Evolutionary conservation across 64 coral and sea anemone species (phyloP), one percentile per base, ranked within the genome.

Genomic region (Actinia tenebrosa): DNA sequence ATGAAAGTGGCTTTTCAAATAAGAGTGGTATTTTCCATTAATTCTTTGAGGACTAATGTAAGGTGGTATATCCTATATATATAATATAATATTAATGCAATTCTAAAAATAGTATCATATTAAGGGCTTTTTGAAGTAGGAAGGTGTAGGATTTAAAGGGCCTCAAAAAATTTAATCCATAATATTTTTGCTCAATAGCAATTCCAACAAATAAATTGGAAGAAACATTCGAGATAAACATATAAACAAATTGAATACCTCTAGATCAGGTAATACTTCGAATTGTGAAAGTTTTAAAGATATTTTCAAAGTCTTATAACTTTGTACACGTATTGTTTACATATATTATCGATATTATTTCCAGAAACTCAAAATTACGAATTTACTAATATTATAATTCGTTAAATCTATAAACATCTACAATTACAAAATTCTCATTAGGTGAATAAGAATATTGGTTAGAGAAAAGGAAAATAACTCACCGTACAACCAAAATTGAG

Each of bases 401-500:
- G 63, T 23, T 1, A 23, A 11, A 58, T 16, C 30, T 37, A 58
- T 58, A 58, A 58, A 58, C 5, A 58, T 58, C 7, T 58, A 58
- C 56, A 58, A 9, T 4, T 66, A n/a, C 18, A 9, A 30, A 27
- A 10, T 75, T 75, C 8, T 13, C 13, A 75, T 37, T 75, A 14
- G 23, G 22, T 71, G 20, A 8, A 75, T 75, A 18, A 75, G 15
- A 42, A 75, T 14, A 75, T 15, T 7, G 7, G 3, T 37, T 37
- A 37, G n/a, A 66, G 19, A 66, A 66, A 14, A 23, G n/a, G 6
- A 14, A 27, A 15, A 27, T 75, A 3, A 88, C 94, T 60, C 87
- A 96, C 94, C 91, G 94, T 93, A 80, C 94, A 96, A 61, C 94
- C 94, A 60, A 92, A 96, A 25, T 93, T 87, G 71, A 97, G 77